phyloP scores from a whole-genome alignment of 2,797 vertebrate species.

The Champsocephalus gunnari region DNA sequence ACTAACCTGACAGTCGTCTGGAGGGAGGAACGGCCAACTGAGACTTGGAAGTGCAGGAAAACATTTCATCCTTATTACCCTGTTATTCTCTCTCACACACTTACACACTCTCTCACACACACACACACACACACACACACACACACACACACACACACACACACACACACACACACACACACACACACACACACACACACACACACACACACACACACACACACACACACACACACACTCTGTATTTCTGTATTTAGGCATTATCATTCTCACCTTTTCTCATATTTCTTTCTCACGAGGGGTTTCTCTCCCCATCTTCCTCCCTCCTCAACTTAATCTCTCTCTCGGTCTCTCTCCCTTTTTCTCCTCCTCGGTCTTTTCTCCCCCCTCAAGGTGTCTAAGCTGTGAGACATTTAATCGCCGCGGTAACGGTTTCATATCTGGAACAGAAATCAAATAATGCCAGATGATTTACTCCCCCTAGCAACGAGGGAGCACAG shows the following conservation, averaged over 20 bases:
- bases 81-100: constrained; percentile 58
- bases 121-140: constrained; percentile 22
- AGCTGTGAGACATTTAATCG: constrained; percentile 99
- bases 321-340: constrained; percentile 67
- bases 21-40: constrained; percentile 66
- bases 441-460: constrained; percentile 99
- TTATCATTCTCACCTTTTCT: constrained; percentile 73
- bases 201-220: constrained; percentile 32
- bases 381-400: constrained; percentile 92
- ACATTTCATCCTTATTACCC: constrained; percentile 76
- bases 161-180: constrained; percentile 25
- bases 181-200: constrained; percentile 35
- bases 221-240: constrained; percentile 25
- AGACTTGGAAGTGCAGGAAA: constrained; percentile 74
- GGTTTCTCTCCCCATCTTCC: constrained; percentile 22
- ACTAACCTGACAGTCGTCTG: constrained; percentile 59
- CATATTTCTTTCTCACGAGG: constrained; percentile 69
- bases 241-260: constrained; percentile 65
- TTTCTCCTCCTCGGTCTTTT: constrained; percentile 87
- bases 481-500: constrained; percentile 99
- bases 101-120: constrained; percentile 33
- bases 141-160: constrained; percentile 24
- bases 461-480: constrained; percentile 99
- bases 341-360: constrained; percentile 49
- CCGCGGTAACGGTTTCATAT: constrained; percentile 99